Base-by-base conservation (phyloP, 2,797 vertebrate species). In the Chaetodon trifasciatus region DNA sequence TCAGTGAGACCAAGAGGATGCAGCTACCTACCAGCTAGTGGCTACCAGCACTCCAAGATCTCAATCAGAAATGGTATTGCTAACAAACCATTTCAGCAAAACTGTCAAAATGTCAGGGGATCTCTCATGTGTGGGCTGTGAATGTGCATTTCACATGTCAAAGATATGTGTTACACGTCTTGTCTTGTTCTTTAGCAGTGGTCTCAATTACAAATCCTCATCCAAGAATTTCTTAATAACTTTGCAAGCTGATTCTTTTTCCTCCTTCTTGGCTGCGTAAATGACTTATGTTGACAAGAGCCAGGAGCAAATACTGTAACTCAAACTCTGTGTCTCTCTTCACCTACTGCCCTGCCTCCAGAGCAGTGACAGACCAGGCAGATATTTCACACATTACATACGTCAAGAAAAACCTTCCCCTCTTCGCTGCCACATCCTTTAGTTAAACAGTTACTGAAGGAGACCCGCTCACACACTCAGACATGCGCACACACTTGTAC, bases 301-400 rank as follows among this genome's bases (percentile, higher is more conserved):
- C 63, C 88, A 93, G 89, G 88, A 89, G 90, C 91, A 95, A 93
- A 89, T 56, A 42, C 74, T 80, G 81, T 86, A 94, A 91, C 91
- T 76, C 67, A 69, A 88, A 86, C 92, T 92, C 89, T 81, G 70
- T 40, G 69, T 88, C 91, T 91, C 68, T 91, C 92, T 53, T 86
- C 91, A 77, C 90, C 86, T 85, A 88, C 87, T 89, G 88, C 87
- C 83, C 52, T 74, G 74, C 84, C 91, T 84, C 88, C 76, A 72
- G 90, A 88, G 85, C 86, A 77, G 12, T 89, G 92, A 88, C 93
- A 93, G 84, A 65, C 56, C 6, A 2, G 64, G 35, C 84, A 91
- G 86, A 89, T 68, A 82, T 86, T 95, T 95, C 94, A 91, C 95
- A 95, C 89, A 63, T 88, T 78, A 78, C 82, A 83, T 70, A 81